Conservation (phyloP, 2,888 invertebrate genomes). For the Hyposoter dolosus region DNA sequence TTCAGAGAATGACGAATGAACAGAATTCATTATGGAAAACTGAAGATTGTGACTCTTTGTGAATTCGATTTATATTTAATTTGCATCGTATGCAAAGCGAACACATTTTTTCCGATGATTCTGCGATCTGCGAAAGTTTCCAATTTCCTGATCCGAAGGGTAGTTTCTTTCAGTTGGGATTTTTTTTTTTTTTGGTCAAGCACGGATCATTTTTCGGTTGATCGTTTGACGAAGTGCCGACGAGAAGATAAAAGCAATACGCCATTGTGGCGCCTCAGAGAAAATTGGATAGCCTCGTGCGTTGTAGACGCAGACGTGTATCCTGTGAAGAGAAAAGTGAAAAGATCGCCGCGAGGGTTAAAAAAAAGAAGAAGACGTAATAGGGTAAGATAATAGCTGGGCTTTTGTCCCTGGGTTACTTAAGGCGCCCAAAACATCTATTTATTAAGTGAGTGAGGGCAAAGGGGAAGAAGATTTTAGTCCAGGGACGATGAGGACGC, state of each 20-base stretch:
- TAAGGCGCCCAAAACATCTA: constrained; percentile 64
- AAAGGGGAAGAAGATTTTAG: constrained; percentile 30
- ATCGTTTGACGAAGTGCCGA: constrained; percentile 46
- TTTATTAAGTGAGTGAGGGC: constrained; percentile 62
- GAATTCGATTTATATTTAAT: background rate
- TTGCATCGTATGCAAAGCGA: too few species aligned
- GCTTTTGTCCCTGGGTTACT: constrained; percentile 59
- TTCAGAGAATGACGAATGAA: background rate
- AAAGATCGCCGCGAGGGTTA: constrained; percentile 37
- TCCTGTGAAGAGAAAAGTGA: constrained; percentile 48
- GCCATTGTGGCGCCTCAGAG: constrained; percentile 68
- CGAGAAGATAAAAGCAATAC: constrained; percentile 47
- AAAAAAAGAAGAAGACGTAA: constrained; percentile 44
- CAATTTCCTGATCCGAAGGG: background rate
- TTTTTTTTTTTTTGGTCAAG: constrained; percentile 2
- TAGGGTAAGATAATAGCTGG: constrained; percentile 63
- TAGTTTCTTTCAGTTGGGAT: background rate
- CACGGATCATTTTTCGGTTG: background rate
- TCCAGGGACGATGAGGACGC: constrained; percentile 3
- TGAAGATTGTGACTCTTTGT: background rate
- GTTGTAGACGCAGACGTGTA: constrained; percentile 60
- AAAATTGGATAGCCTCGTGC: constrained; percentile 59
- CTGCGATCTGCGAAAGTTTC: background rate
- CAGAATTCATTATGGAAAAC: background rate
- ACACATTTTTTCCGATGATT: too few species aligned